Base-by-base conservation (phyloP, 2,888 invertebrate genomes). In the Acanthosepion pharaonis region DNA sequence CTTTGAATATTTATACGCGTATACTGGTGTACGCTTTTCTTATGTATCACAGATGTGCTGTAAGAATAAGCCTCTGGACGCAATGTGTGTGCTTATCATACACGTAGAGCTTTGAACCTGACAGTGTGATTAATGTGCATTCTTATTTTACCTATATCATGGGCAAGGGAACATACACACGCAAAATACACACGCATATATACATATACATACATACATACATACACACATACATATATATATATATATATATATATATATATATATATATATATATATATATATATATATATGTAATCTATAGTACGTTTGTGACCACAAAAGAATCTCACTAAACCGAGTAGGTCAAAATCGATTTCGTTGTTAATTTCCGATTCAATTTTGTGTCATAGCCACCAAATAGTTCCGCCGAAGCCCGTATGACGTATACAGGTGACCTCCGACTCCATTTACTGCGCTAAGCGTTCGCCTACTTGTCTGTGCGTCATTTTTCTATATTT, bases 331-430 rank as follows among this genome's bases (percentile, higher is more conserved):
- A 78, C 33, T 78, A 78, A 78, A 78, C n/a, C 18, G 9, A 78
- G 78, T 78, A 33, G 78, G 78, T 9, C 78, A 78, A 23, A 78
- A 78, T 78, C 78, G 78, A 78, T 78, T 78, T 78, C 78, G 78
- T n/a, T 78, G 78, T 78, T 78, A 78, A 78, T 78, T 78, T 78
- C 78, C 78, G 78, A 78, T 78, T 78, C 78, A 78, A 78, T 78
- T 78, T 78, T 78, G n/a, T 78, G 78, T 78, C n/a, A 78, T 78
- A 78, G 78, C 78, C 33, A 78, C 78, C 78, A 78, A n/a, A 78
- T 78, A 78, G 78, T 33, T 78, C 78, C 33, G 78, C 11, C 78
- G 78, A 78, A 78, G n/a, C n/a, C 78, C 78, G 33, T 78, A 78
- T 78, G 78, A 78, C 78, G 78, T 33, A 78, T n/a, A 78, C 78